phyloP scores from a whole-genome alignment of 2,797 vertebrate genomes.

The Crypturellus tataupa region DNA sequence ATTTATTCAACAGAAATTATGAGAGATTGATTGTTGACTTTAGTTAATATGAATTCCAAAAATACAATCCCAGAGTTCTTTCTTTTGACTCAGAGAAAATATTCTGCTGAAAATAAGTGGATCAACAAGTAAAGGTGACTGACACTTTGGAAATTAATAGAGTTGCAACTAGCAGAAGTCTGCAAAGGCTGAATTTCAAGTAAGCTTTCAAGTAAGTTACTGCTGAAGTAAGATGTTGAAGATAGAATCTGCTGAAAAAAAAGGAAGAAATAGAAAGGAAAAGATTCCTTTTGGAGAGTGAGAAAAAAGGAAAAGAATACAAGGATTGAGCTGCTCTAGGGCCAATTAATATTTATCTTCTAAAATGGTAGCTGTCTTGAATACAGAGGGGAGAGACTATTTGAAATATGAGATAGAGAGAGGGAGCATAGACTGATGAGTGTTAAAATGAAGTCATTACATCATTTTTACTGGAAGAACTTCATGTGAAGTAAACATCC shows the following conservation, averaged over 20 bases:
- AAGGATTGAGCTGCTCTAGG: neutral
- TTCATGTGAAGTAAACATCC: neutral
- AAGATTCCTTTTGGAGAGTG: neutral
- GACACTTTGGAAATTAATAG: neutral
- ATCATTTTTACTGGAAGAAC: neutral
- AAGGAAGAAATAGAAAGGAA: neutral
- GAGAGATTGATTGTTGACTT: neutral
- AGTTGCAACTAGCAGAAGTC: neutral
- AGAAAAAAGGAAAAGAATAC: neutral
- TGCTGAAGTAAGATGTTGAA: neutral
- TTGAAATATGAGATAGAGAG: neutral
- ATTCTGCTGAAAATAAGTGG: neutral
- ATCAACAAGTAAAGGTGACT: neutral
- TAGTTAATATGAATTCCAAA: neutral
- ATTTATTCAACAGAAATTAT: neutral
- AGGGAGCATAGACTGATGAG: neutral
- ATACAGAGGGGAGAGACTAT: neutral
- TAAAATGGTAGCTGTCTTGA: neutral
- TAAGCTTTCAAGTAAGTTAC: neutral
- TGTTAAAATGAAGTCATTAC: neutral
- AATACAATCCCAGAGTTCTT: neutral
- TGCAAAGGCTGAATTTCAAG: neutral
- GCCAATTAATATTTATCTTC: neutral
- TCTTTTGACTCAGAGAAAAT: neutral
- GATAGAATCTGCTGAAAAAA: neutral